Evolutionary conservation across 2,113 vertebrate species (phyloP).

Genomic region (Garra rufa): DNA sequence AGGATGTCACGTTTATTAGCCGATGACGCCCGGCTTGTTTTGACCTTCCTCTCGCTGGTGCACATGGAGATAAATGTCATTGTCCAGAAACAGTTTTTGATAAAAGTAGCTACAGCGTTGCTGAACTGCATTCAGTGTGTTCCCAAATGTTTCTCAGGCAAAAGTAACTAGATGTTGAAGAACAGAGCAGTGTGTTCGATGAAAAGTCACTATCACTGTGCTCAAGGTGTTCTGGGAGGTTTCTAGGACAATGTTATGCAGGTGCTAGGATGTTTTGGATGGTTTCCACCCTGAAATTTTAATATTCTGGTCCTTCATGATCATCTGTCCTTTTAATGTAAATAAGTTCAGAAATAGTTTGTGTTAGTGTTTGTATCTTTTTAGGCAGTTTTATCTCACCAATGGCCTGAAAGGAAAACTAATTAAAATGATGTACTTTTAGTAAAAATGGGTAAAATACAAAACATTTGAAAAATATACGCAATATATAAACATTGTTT

Average conservation of each 20-base stretch:
- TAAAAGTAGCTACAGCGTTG: background rate
- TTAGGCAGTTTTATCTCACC: background rate
- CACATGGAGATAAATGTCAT: background rate
- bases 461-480: no score
- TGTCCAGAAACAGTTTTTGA: background rate
- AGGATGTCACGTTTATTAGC: background rate
- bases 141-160: background rate
- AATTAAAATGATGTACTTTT: no score
- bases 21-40: background rate
- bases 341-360: background rate
- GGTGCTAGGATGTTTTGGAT: background rate
- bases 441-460: no score
- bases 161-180: background rate
- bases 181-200: background rate
- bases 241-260: background rate
- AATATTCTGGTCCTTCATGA: background rate
- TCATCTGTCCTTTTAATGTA: background rate
- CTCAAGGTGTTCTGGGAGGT: background rate
- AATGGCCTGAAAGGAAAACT: no score
- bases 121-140: background rate
- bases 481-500: no score
- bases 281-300: background rate
- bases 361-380: background rate
- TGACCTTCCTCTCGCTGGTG: constrained; percentile 1
- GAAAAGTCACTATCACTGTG: background rate